Percentiles rank a stretch among this genome's conserved stretches.
Conservation (phyloP, 2,888 invertebrate genomes). For the Elmis aenea region DNA sequence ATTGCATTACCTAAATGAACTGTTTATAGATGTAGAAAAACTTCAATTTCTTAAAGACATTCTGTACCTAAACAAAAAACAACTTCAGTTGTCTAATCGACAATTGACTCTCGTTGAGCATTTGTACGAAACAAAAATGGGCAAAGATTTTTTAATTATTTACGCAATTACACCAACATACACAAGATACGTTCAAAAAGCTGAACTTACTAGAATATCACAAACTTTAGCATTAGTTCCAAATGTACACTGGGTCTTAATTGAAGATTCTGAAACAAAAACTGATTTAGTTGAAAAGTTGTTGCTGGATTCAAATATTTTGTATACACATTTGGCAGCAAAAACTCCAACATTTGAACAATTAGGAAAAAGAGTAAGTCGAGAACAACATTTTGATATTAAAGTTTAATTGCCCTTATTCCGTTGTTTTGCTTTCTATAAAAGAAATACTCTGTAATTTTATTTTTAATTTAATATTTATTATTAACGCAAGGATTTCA, state of each 20-base stretch:
- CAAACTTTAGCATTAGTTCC: conserved; percentile 83
- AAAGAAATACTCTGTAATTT: too few species aligned
- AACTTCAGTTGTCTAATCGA: conserved; percentile 37
- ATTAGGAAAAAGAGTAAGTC: conserved; percentile 53
- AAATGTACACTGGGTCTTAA: conserved; percentile 88
- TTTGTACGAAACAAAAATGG: conserved; percentile 29
- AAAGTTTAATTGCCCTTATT: background rate
- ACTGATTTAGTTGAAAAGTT: conserved; percentile 70
- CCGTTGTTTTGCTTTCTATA: background rate
- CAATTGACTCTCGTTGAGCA: conserved; percentile 37
- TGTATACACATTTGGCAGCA: conserved; percentile 60
- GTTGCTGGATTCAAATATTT: conserved; percentile 55
- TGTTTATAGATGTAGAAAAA: conserved; percentile 33
- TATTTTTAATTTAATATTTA: too few species aligned
- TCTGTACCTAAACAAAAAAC: conserved; percentile 37
- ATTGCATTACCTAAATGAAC: too few species aligned
- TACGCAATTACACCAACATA: conserved; percentile 94
- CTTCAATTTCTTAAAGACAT: conserved; percentile 34
- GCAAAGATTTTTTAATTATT: conserved; percentile 57
- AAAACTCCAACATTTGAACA: conserved; percentile 68
- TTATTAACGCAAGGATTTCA: too few species aligned
- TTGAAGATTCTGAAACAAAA: conserved; percentile 77
- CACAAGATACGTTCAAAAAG: conserved; percentile 82
- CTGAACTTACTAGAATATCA: conserved; percentile 85
- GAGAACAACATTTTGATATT: background rate